Evolutionary conservation across 2,797 vertebrate genomes (phyloP).

Genomic region (Micromesistius poutassou): DNA sequence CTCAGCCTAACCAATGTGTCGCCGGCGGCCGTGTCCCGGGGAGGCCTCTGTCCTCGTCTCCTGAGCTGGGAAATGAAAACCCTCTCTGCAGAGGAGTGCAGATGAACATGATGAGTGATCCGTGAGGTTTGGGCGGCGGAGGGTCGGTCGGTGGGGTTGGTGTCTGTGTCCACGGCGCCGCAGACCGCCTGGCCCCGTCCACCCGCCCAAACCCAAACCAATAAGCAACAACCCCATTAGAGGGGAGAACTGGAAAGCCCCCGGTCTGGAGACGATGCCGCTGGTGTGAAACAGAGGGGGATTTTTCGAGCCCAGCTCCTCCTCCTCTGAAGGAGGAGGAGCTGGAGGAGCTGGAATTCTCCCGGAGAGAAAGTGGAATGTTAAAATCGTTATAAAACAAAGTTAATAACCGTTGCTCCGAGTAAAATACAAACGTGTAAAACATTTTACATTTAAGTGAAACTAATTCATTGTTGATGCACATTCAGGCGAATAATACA

Average conservation of each 20-base stretch:
- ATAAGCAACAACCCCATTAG: conserved; percentile 38
- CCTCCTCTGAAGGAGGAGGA: too few species aligned
- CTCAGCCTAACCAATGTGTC: not conserved
- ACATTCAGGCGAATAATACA: not conserved
- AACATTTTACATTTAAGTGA: not conserved
- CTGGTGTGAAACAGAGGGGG: conserved; percentile 15
- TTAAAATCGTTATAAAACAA: not conserved
- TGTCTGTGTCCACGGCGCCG: not conserved
- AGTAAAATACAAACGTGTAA: not conserved
- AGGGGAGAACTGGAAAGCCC: conserved; percentile 16
- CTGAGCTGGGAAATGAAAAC: not conserved
- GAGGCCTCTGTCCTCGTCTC: not conserved
- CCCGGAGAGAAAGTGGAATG: not conserved
- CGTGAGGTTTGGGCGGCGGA: not conserved
- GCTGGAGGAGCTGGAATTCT: conserved; percentile 9
- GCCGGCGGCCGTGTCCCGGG: not conserved
- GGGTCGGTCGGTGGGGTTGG: not conserved
- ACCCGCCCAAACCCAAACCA: conserved; percentile 31
- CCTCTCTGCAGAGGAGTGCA: conserved; percentile 5
- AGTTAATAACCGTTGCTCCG: not conserved
- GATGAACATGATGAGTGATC: not conserved
- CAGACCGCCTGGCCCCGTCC: not conserved
- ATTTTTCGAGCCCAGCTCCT: conserved; percentile 38
- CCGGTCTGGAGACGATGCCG: conserved; percentile 28
- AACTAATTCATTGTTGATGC: not conserved